These are phyloP conservation scores for Rhynchophorus ferrugineus DNA, from an alignment of 1,140 invertebrate species.

Conservation along the genomic window DNA sequence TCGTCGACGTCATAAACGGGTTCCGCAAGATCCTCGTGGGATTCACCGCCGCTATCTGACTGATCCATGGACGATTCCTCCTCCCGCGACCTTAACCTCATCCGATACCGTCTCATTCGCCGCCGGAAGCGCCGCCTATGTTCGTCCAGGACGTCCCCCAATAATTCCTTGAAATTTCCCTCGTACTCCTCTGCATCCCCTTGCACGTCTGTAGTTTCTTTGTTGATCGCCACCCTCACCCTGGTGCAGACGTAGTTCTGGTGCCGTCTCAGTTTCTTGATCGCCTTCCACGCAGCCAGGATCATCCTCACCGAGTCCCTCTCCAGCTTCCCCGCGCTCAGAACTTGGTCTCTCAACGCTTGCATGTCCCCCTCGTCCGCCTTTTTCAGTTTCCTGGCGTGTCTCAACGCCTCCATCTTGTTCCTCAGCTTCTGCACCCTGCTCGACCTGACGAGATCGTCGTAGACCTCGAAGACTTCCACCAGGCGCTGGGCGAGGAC, in stretches of 20 bases:
- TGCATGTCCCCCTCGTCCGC: too few species aligned
- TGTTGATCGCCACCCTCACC: constrained; percentile 38
- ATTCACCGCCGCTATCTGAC: constrained; percentile 13
- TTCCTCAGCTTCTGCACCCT: constrained; percentile 32
- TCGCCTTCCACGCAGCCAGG: constrained; percentile 18
- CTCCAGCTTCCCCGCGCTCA: constrained; percentile 35
- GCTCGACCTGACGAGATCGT: constrained; percentile 26
- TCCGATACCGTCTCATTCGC: constrained; percentile 20
- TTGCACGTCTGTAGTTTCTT: constrained; percentile 25
- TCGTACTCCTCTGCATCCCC: constrained; percentile 31
- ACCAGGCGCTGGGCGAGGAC: constrained; percentile 37
- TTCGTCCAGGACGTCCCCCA: constrained; percentile 29
- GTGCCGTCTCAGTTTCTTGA: constrained; percentile 36
- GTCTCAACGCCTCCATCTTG: constrained; percentile 37
- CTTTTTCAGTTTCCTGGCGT: constrained; percentile 27
- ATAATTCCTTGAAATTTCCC: constrained; percentile 38
- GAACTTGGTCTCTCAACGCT: constrained; percentile 35
- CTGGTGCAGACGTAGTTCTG: constrained; percentile 39
- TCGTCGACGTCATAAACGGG: constrained; percentile 29
- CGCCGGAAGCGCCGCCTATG: constrained; percentile 22
- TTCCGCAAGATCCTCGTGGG: constrained; percentile 26
- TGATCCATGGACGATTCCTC: too few species aligned
- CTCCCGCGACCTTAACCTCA: constrained; percentile 4
- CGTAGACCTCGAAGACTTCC: constrained; percentile 36
- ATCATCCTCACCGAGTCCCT: constrained; percentile 34